Conservation (phyloP, 2,888 invertebrate species). For the Anticlea derivata region DNA sequence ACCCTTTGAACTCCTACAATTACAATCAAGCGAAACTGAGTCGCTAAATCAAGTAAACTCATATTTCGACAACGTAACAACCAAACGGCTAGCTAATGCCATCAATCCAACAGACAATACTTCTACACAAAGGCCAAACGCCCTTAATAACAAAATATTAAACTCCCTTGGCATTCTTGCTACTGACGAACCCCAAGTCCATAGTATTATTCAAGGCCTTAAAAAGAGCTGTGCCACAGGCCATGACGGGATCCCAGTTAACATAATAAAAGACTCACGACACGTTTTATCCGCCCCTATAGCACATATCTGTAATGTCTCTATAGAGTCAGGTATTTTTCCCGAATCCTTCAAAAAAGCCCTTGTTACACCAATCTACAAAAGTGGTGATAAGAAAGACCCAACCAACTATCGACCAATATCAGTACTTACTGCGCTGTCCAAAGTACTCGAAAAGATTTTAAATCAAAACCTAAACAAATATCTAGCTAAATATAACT, state of each 20-base stretch:
- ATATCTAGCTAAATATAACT: no score
- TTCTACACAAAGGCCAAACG: no score
- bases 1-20: no score
- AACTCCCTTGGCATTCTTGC: background rate
- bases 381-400: background rate
- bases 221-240: background rate
- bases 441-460: background rate
- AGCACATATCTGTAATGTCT: background rate
- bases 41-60: background rate
- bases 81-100: background rate
- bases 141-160: background rate
- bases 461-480: no score
- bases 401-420: background rate
- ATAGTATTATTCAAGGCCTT: background rate
- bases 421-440: background rate
- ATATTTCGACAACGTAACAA: background rate
- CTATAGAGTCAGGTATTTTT: background rate
- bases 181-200: background rate
- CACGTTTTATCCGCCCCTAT: background rate
- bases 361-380: background rate
- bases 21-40: background rate
- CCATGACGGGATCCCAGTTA: background rate
- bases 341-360: background rate
- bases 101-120: no score
- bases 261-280: background rate